A percentile compares a stretch with the other conserved stretches of the same genome.
Evolutionary conservation across 2,797 vertebrate species (phyloP).

Genomic region (Peromyscus attwateri): DNA sequence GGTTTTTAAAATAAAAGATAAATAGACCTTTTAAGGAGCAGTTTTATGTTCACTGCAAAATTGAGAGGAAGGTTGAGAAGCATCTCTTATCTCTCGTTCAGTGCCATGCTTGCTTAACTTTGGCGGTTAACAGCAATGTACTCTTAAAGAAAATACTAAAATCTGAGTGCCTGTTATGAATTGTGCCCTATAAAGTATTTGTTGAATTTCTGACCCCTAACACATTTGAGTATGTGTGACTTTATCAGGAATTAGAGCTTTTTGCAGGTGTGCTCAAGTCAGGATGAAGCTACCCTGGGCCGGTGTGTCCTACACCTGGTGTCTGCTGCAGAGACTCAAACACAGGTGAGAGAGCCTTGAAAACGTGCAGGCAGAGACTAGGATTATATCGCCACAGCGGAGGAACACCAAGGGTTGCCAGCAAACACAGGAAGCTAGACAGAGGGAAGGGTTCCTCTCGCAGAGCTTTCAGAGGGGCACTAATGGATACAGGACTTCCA

Average conservation of each 20-base stretch:
- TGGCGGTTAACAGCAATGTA: not conserved
- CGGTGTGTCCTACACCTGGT: not conserved
- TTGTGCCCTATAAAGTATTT: not conserved
- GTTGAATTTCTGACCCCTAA: not conserved
- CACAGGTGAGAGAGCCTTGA: not conserved
- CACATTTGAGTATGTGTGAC: not conserved
- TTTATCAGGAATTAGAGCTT: slow-evolving; percentile 8
- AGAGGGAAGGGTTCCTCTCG: not conserved
- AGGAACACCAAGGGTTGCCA: not conserved
- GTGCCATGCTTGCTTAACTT: not conserved
- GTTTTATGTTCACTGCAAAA: not conserved
- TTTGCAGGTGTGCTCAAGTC: not conserved
- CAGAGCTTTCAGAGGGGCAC: not conserved
- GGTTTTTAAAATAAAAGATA: not conserved
- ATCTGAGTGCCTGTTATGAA: not conserved
- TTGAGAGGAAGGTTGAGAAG: not conserved
- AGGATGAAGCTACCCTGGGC: not conserved
- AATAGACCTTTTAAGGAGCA: not conserved
- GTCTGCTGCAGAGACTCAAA: not conserved
- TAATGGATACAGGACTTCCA: not conserved
- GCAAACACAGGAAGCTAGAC: not conserved
- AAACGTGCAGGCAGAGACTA: not conserved
- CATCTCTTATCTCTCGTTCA: not conserved
- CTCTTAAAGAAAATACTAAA: slow-evolving; percentile 12
- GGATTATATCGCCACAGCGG: not conserved